Percentiles rank a stretch among this genome's conserved stretches.
phyloP scores from a whole-genome alignment of 2,797 vertebrate species.

The Lagocephalus sceleratus region DNA sequence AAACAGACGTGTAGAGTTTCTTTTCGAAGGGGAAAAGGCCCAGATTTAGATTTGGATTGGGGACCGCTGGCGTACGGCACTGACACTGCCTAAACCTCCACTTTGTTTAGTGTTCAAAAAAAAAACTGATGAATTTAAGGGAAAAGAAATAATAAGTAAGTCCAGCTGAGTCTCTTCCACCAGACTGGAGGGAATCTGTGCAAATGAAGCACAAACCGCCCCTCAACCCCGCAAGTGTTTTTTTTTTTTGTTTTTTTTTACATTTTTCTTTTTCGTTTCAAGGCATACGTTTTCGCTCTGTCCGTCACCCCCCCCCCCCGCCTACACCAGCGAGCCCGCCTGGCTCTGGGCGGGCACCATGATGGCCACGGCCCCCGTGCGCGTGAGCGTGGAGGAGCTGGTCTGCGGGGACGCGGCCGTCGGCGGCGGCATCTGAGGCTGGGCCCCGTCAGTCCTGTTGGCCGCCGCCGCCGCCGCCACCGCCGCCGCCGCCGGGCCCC shows the following conservation, averaged over 20 bases:
- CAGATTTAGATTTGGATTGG: too few relatives aligned
- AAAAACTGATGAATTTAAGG: conserved; percentile 12
- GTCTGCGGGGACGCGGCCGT: conserved; percentile 45
- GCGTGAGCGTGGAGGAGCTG: conserved; percentile 75
- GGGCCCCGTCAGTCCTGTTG: conserved; percentile 74
- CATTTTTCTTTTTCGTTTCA: conserved; percentile 39
- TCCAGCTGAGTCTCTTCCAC: conserved; percentile 6
- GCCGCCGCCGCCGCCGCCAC: conserved; percentile 44
- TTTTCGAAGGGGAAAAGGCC: too few relatives aligned
- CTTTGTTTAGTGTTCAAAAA: background rate
- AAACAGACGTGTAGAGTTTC: too few relatives aligned
- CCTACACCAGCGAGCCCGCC: conserved; percentile 90
- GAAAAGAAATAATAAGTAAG: too few relatives aligned
- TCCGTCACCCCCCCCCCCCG: background rate
- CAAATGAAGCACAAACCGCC: conserved; percentile 24
- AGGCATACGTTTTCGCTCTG: conserved; percentile 36
- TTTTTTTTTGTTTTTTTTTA: too few relatives aligned
- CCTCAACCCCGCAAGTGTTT: conserved; percentile 27
- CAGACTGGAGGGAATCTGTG: conserved; percentile 15
- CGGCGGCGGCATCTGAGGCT: conserved; percentile 69
- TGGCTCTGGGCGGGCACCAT: conserved; percentile 89
- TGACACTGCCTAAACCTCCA: too few relatives aligned
- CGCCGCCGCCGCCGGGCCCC: conserved; percentile 41
- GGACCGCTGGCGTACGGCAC: too few relatives aligned
- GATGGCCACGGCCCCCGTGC: conserved; percentile 81